Conservation (phyloP, 2,797 vertebrate genomes). For the Peromyscus eremicus region DNA sequence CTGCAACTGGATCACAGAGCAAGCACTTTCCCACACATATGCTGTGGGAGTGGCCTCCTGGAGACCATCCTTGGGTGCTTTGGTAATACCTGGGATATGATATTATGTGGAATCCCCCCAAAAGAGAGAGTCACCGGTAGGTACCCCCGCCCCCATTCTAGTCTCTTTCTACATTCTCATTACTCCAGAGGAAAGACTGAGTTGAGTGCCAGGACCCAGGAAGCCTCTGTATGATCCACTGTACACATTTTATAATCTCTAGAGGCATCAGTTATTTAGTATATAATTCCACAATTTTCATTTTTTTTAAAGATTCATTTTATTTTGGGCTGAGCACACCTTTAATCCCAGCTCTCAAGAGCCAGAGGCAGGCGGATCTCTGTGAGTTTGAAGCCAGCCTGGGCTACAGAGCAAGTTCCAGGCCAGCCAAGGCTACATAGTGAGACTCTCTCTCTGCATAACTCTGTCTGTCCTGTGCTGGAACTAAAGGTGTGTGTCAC, state of each 20-base stretch:
- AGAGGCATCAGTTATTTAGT: not conserved
- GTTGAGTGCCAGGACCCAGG: not conserved
- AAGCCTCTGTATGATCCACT: fast-evolving
- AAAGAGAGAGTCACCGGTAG: not conserved
- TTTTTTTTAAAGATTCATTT: not conserved
- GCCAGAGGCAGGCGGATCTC: not conserved
- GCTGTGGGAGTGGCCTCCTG: fast-evolving
- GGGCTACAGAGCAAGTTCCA: not conserved
- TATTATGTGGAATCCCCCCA: fast-evolving
- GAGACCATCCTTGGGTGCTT: not conserved
- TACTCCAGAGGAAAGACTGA: too few species aligned
- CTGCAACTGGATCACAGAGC: not conserved
- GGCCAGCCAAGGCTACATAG: not conserved
- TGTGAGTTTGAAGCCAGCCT: not conserved
- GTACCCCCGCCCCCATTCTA: not conserved
- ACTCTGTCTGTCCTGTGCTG: not conserved
- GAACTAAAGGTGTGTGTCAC: not conserved
- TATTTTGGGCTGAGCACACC: not conserved
- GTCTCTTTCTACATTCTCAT: not conserved
- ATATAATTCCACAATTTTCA: not conserved
- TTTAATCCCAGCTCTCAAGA: not conserved
- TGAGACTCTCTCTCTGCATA: not conserved
- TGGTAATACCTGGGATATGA: not conserved
- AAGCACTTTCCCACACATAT: not conserved
- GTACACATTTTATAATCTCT: not conserved